Conservation (phyloP, 2,113 vertebrate genomes). For the Sterna hirundo region DNA sequence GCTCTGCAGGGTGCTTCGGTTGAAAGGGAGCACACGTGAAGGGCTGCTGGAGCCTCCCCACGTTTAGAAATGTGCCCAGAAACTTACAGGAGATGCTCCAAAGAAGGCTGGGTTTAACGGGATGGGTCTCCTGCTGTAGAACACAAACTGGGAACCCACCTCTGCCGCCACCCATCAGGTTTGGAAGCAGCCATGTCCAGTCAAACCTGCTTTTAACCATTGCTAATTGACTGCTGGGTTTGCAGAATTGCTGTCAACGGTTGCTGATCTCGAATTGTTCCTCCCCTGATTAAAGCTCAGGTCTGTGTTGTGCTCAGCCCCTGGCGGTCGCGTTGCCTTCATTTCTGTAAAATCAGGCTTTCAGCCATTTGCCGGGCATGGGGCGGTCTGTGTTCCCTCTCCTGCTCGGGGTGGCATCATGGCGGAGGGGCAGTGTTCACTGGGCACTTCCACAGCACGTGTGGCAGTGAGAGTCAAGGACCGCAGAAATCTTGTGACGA, state of each 20-base stretch:
- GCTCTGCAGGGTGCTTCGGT: rapidly evolving
- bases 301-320: not conserved
- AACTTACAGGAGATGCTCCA: not conserved
- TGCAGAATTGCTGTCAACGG: not conserved
- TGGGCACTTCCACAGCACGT: no score
- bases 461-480: not conserved
- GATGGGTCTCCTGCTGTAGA: not conserved
- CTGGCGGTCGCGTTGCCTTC: rapidly evolving
- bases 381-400: not conserved
- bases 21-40: rapidly evolving
- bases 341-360: not conserved
- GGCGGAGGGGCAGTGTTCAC: not conserved
- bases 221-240: rapidly evolving
- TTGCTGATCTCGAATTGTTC: rapidly evolving
- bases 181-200: not conserved
- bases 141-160: not conserved
- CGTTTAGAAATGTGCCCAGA: not conserved
- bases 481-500: not conserved
- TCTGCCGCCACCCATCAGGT: rapidly evolving
- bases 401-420: rapidly evolving
- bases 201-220: not conserved
- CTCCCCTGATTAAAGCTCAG: not conserved
- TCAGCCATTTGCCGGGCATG: rapidly evolving
- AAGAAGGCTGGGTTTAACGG: not conserved
- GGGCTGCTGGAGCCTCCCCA: rapidly evolving